A percentile compares a stretch with the other conserved stretches of the same genome.
Evolutionary conservation across 2,888 invertebrate genomes (phyloP).

Genomic region (Clistopyga incitator): DNA sequence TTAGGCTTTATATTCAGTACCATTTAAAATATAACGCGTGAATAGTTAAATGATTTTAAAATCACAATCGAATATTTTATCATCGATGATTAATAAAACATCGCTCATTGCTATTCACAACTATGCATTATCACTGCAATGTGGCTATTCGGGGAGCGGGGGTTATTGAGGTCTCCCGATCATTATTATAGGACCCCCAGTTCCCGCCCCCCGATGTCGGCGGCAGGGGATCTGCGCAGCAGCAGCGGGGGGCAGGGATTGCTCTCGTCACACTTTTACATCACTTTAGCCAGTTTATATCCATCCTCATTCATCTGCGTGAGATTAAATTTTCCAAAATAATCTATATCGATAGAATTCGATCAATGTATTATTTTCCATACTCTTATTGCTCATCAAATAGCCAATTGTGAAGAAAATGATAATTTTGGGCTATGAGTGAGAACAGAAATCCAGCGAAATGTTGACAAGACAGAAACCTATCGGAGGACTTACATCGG

Average conservation of each 20-base stretch:
- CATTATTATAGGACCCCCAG: slow-evolving; percentile 72
- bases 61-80: too few species aligned
- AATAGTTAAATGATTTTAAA: too few species aligned
- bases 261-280: slow-evolving; percentile 59
- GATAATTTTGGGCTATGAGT: slow-evolving; percentile 7
- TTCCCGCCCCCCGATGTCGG: slow-evolving; percentile 83
- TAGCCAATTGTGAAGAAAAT: neutral
- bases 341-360: neutral
- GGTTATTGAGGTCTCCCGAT: slow-evolving; percentile 74
- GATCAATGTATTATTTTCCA: neutral
- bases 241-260: slow-evolving; percentile 80
- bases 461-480: slow-evolving; percentile 63
- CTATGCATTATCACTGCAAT: slow-evolving; percentile 55
- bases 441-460: slow-evolving; percentile 67
- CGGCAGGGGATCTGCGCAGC: slow-evolving; percentile 80
- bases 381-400: neutral
- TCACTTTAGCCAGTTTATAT: slow-evolving; percentile 44
- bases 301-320: neutral
- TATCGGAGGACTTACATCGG: slow-evolving; percentile 90
- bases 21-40: too few species aligned
- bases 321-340: neutral
- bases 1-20: too few species aligned
- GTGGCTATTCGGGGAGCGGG: slow-evolving; percentile 81
- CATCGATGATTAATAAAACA: neutral
- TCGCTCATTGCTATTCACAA: neutral